Percentiles rank a stretch among this genome's conserved stretches.
Evolutionary conservation across 2,888 invertebrate genomes (phyloP).

Genomic region (Pilophorus perplexus): DNA sequence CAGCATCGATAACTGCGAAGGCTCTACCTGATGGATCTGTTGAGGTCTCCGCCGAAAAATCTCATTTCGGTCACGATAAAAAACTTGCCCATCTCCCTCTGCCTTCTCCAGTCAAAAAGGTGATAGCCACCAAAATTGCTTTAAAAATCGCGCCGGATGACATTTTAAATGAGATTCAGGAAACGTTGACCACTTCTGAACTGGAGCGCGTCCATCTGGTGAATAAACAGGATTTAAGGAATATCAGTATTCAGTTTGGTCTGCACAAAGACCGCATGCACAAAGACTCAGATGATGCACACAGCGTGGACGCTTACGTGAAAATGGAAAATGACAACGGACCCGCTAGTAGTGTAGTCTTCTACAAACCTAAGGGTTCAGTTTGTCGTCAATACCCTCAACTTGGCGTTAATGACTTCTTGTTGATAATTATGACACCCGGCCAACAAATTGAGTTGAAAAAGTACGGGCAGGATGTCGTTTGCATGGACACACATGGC

Average conservation of each 20-base stretch:
- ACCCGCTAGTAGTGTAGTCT: background rate
- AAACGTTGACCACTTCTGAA: too few species aligned
- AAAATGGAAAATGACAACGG: background rate
- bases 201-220: too few species aligned
- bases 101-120: background rate
- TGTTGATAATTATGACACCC: background rate
- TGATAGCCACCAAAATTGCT: too few species aligned
- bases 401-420: background rate
- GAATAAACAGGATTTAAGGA: background rate
- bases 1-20: background rate
- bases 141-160: too few species aligned
- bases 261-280: background rate
- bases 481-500: conserved; percentile 8
- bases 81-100: background rate
- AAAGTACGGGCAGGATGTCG: background rate
- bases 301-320: background rate
- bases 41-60: background rate
- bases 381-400: background rate
- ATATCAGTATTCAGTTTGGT: background rate
- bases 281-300: background rate
- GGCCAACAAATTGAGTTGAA: background rate
- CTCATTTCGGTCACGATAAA: background rate
- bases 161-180: too few species aligned
- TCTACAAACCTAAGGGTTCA: conserved; percentile 1
- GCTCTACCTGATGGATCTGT: background rate